Evolutionary conservation across 1,140 invertebrate genomes (phyloP).

Genomic region (Lysiphlebus fabarum): DNA sequence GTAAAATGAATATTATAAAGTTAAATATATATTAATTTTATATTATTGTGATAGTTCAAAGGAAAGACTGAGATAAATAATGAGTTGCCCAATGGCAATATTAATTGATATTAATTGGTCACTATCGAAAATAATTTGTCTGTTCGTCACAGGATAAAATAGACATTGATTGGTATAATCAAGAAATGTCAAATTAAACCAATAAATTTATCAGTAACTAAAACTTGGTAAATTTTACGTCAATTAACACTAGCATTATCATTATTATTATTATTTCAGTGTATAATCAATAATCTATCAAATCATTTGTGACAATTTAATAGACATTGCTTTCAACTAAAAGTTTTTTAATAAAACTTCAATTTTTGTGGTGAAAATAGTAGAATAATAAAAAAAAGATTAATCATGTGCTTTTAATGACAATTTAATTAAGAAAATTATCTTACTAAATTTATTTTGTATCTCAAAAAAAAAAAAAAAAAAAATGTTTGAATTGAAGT

Average conservation of each 20-base stretch:
- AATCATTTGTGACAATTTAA: not conserved
- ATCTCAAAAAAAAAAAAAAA: too few species aligned
- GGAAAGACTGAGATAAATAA: not conserved
- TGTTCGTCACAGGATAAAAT: conserved; percentile 11
- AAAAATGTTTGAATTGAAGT: too few species aligned
- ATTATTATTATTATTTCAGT: too few species aligned
- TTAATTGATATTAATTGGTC: conserved; percentile 39
- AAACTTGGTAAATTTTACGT: too few species aligned
- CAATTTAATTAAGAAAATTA: too few species aligned
- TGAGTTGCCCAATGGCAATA: conserved; percentile 13
- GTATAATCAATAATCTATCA: conserved; percentile 4
- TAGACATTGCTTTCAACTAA: too few species aligned
- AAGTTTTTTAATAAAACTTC: too few species aligned
- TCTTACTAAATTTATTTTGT: too few species aligned
- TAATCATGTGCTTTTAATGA: too few species aligned
- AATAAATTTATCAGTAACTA: not conserved
- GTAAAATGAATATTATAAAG: not conserved
- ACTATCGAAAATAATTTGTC: conserved; percentile 28
- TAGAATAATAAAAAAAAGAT: too few species aligned
- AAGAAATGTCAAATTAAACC: conserved; percentile 8
- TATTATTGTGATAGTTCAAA: conserved; percentile 3
- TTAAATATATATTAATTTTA: not conserved
- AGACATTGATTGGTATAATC: conserved; percentile 27
- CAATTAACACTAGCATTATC: too few species aligned
- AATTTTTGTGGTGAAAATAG: too few species aligned